Percentiles rank a stretch among this genome's conserved stretches.
phyloP scores from a whole-genome alignment of 2,797 vertebrate species.

The Melanitta fusca region DNA sequence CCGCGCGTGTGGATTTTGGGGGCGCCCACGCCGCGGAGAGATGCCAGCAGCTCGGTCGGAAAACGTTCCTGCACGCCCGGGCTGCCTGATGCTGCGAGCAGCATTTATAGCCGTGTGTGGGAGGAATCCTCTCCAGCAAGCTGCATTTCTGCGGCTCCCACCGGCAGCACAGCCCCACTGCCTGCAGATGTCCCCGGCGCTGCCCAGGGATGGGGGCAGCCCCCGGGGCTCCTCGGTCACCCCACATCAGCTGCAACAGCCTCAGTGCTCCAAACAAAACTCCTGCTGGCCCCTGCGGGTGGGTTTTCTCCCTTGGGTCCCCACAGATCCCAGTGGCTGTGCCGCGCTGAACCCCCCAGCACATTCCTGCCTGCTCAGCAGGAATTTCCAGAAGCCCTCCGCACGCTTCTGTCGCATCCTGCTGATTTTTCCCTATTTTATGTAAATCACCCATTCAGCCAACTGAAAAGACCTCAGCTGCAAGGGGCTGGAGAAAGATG shows the following conservation, averaged over 20 bases:
- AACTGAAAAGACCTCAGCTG: background rate
- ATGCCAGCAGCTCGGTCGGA: conserved; percentile 50
- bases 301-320: background rate
- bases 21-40: conserved; percentile 33
- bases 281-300: too few relatives aligned
- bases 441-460: background rate
- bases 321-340: background rate
- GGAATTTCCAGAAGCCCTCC: background rate
- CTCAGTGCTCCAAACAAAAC: too few relatives aligned
- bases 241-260: background rate
- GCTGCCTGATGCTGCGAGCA: conserved; percentile 71
- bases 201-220: background rate
- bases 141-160: conserved; percentile 64
- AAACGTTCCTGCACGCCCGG: conserved; percentile 61
- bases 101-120: conserved; percentile 72
- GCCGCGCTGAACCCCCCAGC: background rate
- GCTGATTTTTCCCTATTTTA: background rate
- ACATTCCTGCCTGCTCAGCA: background rate
- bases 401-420: background rate
- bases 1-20: conserved; percentile 22
- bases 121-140: conserved; percentile 67
- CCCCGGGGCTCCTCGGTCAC: background rate
- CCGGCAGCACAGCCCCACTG: conserved; percentile 49
- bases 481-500: background rate
- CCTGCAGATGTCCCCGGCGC: background rate